Evolutionary conservation across 1,140 invertebrate species (phyloP).

Genomic region (Euborellia annulipes): DNA sequence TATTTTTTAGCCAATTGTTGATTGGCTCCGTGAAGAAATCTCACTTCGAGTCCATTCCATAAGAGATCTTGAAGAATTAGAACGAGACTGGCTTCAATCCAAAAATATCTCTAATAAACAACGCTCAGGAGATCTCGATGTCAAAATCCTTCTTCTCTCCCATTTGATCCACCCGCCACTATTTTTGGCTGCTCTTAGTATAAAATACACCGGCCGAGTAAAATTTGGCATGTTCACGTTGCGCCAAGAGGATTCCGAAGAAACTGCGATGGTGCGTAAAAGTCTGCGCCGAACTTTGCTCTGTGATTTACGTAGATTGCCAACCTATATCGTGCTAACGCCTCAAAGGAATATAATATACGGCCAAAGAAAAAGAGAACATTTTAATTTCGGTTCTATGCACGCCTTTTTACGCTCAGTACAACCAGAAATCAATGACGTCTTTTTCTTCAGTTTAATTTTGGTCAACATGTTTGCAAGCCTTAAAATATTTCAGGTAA

Average conservation of each 20-base stretch:
- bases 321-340: conserved; percentile 28
- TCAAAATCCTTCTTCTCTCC: conserved; percentile 30
- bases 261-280: conserved; percentile 12
- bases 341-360: conserved; percentile 28
- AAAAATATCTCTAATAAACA: neutral
- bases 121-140: conserved; percentile 15
- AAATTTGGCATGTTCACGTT: conserved; percentile 29
- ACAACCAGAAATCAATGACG: conserved; percentile 35
- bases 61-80: conserved; percentile 18
- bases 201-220: conserved; percentile 35
- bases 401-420: conserved; percentile 30
- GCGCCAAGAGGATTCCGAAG: conserved; percentile 19
- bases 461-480: conserved; percentile 29
- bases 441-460: conserved; percentile 31
- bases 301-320: conserved; percentile 12
- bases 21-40: conserved; percentile 31
- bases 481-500: conserved; percentile 29
- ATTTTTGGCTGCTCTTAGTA: conserved; percentile 34
- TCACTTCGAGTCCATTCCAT: conserved; percentile 28
- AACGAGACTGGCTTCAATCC: conserved; percentile 16
- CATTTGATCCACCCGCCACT: conserved; percentile 27
- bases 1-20: conserved; percentile 22
- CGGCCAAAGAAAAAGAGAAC: conserved; percentile 27
- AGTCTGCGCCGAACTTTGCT: conserved; percentile 10
- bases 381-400: conserved; percentile 29